Conservation (phyloP, 2,113 vertebrate species). For the Desmodus rotundus region DNA sequence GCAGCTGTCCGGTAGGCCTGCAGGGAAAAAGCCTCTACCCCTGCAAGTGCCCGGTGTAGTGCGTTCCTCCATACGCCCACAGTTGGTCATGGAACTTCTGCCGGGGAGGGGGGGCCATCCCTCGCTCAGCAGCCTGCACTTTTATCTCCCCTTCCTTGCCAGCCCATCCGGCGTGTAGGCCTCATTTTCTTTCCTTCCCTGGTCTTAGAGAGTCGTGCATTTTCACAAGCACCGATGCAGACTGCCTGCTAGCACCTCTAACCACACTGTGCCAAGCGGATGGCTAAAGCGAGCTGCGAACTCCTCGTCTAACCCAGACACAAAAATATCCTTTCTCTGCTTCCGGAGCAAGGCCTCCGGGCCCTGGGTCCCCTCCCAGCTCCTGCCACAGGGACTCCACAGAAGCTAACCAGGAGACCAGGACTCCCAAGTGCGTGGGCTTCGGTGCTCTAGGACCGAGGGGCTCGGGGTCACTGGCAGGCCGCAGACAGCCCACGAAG, state of each 20-base stretch:
- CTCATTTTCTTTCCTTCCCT: conserved; percentile 6
- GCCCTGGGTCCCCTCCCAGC: neutral
- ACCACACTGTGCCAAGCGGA: neutral
- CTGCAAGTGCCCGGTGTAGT: accelerated
- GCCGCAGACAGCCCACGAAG: neutral
- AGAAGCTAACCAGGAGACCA: neutral
- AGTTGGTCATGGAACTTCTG: neutral
- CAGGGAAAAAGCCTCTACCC: neutral
- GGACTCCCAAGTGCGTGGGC: neutral
- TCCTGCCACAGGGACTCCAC: neutral
- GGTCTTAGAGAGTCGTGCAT: conserved; percentile 61
- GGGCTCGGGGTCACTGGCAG: neutral
- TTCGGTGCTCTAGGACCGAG: neutral
- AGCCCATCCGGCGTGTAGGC: neutral
- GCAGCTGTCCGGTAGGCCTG: neutral
- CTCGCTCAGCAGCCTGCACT: neutral
- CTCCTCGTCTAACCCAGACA: neutral
- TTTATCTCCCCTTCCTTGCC: neutral
- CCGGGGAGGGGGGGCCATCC: neutral
- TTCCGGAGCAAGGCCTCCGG: neutral
- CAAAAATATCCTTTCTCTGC: neutral
- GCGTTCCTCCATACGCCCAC: too few species aligned
- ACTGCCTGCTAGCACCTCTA: conserved; percentile 46
- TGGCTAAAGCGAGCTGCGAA: neutral
- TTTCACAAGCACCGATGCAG: conserved; percentile 51